phyloP scores from a whole-genome alignment of 2,797 vertebrate species.

The Mormyrus hasselquistii region DNA sequence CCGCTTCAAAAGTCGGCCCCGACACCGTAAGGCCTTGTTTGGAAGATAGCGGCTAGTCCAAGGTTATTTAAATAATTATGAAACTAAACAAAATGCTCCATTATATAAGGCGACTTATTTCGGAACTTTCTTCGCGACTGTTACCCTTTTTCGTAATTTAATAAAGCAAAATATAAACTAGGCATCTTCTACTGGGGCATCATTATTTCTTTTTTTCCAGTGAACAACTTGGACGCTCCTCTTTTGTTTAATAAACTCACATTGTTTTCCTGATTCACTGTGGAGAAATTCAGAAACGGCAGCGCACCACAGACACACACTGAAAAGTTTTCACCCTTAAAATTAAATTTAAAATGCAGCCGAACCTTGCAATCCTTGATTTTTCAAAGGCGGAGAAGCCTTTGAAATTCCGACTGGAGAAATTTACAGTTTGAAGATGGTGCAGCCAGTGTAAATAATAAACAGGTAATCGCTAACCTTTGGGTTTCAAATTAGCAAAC shows the following conservation, averaged over 20 bases:
- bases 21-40: slow-evolving; percentile 8
- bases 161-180: slow-evolving; percentile 18
- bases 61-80: slow-evolving; percentile 67
- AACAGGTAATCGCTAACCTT: slow-evolving; percentile 64
- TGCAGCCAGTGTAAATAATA: slow-evolving; percentile 58
- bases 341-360: slow-evolving; percentile 46
- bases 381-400: slow-evolving; percentile 41
- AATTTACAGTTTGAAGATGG: slow-evolving; percentile 42
- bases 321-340: slow-evolving; percentile 57
- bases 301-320: slow-evolving; percentile 52
- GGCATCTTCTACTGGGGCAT: neutral
- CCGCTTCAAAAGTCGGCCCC: slow-evolving; percentile 4
- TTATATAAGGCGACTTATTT: neutral
- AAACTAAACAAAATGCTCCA: slow-evolving; percentile 39
- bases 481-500: slow-evolving; percentile 74
- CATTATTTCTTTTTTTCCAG: slow-evolving; percentile 36
- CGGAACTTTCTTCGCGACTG: neutral
- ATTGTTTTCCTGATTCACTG: slow-evolving; percentile 62
- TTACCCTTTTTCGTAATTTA: neutral
- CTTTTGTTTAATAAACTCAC: slow-evolving; percentile 65
- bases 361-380: slow-evolving; percentile 59
- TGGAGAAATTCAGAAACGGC: slow-evolving; percentile 48
- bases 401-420: slow-evolving; percentile 42
- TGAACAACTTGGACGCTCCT: slow-evolving; percentile 41
- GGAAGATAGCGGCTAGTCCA: slow-evolving; percentile 34